Evolutionary conservation across 1,140 invertebrate genomes (phyloP).

Genomic region (Lethrus apterus): DNA sequence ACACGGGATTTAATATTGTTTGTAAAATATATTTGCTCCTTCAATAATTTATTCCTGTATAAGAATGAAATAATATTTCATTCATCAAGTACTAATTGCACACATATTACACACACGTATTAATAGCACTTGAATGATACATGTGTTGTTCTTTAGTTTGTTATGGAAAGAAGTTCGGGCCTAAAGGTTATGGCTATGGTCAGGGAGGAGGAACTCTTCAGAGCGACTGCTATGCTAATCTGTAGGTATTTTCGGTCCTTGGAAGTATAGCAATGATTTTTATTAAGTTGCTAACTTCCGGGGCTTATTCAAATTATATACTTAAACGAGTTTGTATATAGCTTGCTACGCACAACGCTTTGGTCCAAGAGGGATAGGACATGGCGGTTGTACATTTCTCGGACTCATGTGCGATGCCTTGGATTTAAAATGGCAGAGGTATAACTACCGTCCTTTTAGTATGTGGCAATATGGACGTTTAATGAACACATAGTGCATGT

Average conservation of each 20-base stretch:
- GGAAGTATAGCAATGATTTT: neutral
- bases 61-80: too few relatives aligned
- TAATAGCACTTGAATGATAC: constrained; percentile 19
- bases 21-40: too few relatives aligned
- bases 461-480: too few relatives aligned
- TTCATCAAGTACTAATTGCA: neutral
- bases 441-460: too few relatives aligned
- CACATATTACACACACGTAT: too few relatives aligned
- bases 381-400: constrained; percentile 68
- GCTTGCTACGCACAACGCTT: constrained; percentile 73
- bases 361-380: constrained; percentile 85
- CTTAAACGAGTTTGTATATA: constrained; percentile 42
- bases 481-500: too few relatives aligned
- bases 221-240: constrained; percentile 70
- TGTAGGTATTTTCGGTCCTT: constrained; percentile 46
- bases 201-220: constrained; percentile 85
- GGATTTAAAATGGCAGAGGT: constrained; percentile 58
- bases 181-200: constrained; percentile 89
- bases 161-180: constrained; percentile 90
- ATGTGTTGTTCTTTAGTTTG: constrained; percentile 56
- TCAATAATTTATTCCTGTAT: too few relatives aligned
- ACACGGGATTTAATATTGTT: too few relatives aligned
- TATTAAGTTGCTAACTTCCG: constrained; percentile 1
- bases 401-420: constrained; percentile 61
- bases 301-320: neutral